These are phyloP conservation scores for Sebastes glaucus DNA, from an alignment of 2,797 vertebrate genomes.

Conservation along the genomic window DNA sequence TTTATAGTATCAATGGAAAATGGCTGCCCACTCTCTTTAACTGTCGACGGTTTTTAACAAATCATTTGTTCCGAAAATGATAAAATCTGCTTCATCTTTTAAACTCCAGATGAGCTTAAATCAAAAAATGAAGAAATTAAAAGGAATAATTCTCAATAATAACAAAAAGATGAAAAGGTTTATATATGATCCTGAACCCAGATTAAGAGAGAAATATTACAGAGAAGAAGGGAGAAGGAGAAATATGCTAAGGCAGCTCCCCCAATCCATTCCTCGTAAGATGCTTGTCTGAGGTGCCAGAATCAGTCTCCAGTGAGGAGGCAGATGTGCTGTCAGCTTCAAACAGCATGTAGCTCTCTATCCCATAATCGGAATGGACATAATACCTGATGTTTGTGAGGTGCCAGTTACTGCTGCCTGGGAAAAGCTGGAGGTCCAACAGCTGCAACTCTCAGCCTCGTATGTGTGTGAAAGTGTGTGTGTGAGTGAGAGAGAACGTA, in stretches of 20 bases:
- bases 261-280: slow-evolving; percentile 79
- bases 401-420: slow-evolving; percentile 81
- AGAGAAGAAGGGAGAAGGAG: slow-evolving; percentile 30
- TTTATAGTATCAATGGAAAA: slow-evolving; percentile 55
- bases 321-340: slow-evolving; percentile 90
- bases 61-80: background rate
- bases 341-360: slow-evolving; percentile 86
- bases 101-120: background rate
- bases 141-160: background rate
- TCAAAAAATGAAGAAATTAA: background rate
- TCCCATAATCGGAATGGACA: slow-evolving; percentile 90
- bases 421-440: slow-evolving; percentile 73
- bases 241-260: slow-evolving; percentile 70
- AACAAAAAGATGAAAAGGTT: slow-evolving; percentile 9
- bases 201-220: slow-evolving; percentile 53
- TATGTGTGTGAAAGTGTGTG: slow-evolving; percentile 11
- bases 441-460: slow-evolving; percentile 56
- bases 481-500: slow-evolving; percentile 2
- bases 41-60: background rate
- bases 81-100: background rate
- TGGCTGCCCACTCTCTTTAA: slow-evolving; percentile 36
- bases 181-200: slow-evolving; percentile 17
- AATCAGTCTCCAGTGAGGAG: slow-evolving; percentile 86
- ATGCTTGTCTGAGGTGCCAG: slow-evolving; percentile 89
- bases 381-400: slow-evolving; percentile 86